Percentiles rank a stretch among this genome's conserved stretches.
phyloP scores from a whole-genome alignment of 2,888 invertebrate genomes.

The Lasioglossum villosulum region DNA sequence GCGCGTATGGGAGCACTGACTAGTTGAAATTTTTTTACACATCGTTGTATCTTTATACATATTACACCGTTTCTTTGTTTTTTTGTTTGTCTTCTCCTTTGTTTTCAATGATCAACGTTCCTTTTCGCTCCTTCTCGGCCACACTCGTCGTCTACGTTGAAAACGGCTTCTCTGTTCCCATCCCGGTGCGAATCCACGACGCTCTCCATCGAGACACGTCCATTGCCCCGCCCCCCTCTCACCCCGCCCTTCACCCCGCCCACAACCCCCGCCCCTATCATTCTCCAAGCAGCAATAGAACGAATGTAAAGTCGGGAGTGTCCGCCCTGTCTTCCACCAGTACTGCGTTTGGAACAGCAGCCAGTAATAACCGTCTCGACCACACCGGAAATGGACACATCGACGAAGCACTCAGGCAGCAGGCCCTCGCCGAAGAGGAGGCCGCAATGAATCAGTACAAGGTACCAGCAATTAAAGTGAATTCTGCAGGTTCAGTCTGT shows the following conservation, averaged over 20 bases:
- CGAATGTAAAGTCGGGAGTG: conserved; percentile 95
- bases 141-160: conserved; percentile 62
- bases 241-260: not conserved
- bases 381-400: conserved; percentile 89
- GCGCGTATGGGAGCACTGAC: conserved; percentile 42
- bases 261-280: conserved; percentile 66
- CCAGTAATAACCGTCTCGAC: conserved; percentile 90
- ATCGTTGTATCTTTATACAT: conserved; percentile 80
- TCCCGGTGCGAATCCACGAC: conserved; percentile 52
- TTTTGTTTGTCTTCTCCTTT: conserved; percentile 83
- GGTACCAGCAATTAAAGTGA: conserved; percentile 85
- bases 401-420: conserved; percentile 93
- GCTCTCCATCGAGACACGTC: conserved; percentile 63
- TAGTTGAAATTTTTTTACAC: conserved; percentile 65
- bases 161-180: conserved; percentile 58
- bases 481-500: no score
- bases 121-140: conserved; percentile 72
- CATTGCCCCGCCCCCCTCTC: conserved; percentile 43
- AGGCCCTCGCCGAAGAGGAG: conserved; percentile 97
- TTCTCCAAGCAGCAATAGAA: conserved; percentile 89
- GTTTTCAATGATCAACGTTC: conserved; percentile 82
- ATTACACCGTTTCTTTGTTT: conserved; percentile 83
- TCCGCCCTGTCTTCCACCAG: conserved; percentile 95
- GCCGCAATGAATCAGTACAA: conserved; percentile 98
- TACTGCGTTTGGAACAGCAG: conserved; percentile 94